Evolutionary conservation across 2,797 vertebrate species (phyloP).

Genomic region (Trachops cirrhosus): DNA sequence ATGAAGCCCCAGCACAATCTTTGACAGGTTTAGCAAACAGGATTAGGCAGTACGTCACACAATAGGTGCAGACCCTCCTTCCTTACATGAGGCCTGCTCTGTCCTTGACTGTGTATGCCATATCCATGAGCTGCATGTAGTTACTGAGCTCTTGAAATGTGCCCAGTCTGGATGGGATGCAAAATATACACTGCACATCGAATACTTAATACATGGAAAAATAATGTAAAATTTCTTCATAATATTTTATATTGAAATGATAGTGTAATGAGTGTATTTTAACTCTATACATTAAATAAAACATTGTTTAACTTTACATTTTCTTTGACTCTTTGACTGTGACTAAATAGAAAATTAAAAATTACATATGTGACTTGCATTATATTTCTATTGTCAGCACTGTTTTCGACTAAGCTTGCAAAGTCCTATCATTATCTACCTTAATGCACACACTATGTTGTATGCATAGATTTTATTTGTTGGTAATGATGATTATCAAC

Average conservation of each 20-base stretch:
- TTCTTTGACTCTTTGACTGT: not conserved
- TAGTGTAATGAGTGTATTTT: not conserved
- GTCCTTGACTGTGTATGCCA: accelerated
- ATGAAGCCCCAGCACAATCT: not conserved
- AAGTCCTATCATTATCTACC: not conserved
- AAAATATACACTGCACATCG: not conserved
- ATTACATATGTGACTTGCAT: not conserved
- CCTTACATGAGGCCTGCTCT: not conserved
- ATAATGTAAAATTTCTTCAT: not conserved
- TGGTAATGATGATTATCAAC: not conserved
- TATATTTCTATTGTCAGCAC: not conserved
- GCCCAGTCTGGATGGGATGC: not conserved
- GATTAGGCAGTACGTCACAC: accelerated
- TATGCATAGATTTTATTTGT: not conserved
- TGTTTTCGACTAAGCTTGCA: not conserved
- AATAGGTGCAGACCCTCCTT: not conserved
- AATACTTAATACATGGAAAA: not conserved
- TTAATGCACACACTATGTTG: not conserved
- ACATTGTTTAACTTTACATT: not conserved
- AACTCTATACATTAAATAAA: not conserved
- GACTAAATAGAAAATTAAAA: not conserved
- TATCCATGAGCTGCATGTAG: not conserved
- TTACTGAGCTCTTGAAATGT: not conserved
- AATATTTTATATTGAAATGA: not conserved
- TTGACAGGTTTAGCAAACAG: not conserved